These are phyloP conservation scores for Cryptomyrus ogoouensis DNA, from an alignment of 2,113 vertebrate species.

Conservation along the genomic window DNA sequence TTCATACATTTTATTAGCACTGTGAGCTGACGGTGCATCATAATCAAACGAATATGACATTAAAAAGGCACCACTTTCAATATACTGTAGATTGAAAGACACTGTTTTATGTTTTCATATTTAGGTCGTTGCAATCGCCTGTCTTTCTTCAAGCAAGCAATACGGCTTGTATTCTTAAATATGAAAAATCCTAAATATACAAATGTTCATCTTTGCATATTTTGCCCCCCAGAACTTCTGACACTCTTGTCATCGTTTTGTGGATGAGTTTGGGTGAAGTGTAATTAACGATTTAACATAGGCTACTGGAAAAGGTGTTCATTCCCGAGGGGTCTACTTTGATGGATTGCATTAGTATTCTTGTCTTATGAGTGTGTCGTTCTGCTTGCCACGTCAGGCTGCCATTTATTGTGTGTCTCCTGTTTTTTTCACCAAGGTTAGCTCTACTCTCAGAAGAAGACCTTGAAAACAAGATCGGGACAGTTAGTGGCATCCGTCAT, in stretches of 20 bases:
- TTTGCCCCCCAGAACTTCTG: background rate
- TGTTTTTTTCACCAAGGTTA: conserved; percentile 63
- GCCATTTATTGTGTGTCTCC: conserved; percentile 62
- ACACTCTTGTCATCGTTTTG: conserved; percentile 9
- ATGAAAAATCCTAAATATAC: background rate
- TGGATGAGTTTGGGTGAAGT: conserved; percentile 45
- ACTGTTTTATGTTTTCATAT: background rate
- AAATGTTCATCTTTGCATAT: background rate
- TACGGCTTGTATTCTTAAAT: background rate
- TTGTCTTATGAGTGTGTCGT: conserved; percentile 68
- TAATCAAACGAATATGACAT: background rate
- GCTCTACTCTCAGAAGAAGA: conserved; percentile 48
- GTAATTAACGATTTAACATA: conserved; percentile 45
- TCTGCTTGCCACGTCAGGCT: conserved; percentile 69
- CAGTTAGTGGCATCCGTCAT: conserved; percentile 28
- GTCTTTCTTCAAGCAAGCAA: background rate
- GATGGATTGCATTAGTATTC: conserved; percentile 66
- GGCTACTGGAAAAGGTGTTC: conserved; percentile 43
- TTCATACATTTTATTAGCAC: background rate
- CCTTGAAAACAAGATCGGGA: conserved; percentile 38
- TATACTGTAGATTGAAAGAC: background rate
- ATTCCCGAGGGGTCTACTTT: conserved; percentile 45
- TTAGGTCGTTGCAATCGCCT: background rate
- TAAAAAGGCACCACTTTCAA: background rate
- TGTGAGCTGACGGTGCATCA: background rate